Percentiles rank a stretch among this genome's conserved stretches.
phyloP scores from a whole-genome alignment of 2,797 vertebrate species.

The Megaceryle alcyon region DNA sequence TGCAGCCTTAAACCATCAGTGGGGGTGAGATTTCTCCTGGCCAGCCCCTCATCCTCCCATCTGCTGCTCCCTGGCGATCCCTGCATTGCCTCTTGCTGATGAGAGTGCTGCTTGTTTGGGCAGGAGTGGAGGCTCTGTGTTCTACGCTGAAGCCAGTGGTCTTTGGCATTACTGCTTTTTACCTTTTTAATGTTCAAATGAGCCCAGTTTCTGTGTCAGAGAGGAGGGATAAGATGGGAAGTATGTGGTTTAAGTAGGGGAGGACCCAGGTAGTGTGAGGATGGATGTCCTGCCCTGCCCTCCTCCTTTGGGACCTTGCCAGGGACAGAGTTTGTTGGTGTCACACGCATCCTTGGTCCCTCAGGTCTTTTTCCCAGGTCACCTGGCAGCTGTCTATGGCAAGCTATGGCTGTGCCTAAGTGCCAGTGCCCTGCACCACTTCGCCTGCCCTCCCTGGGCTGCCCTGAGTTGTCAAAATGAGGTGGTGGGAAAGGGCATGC shows the following conservation, averaged over 20 bases:
- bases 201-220: not conserved
- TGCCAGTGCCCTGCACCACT: not conserved
- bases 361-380: not conserved
- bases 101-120: not conserved
- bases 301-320: not conserved
- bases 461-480: not conserved
- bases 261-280: fast-evolving
- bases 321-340: not conserved
- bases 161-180: not conserved
- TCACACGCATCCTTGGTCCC: not conserved
- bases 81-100: not conserved
- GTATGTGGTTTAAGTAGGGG: not conserved
- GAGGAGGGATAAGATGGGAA: not conserved
- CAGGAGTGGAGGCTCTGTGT: not conserved
- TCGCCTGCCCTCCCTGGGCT: not conserved
- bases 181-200: not conserved
- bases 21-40: not conserved
- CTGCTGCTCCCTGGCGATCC: not conserved
- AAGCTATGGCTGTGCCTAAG: not conserved
- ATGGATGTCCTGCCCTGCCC: not conserved
- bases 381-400: not conserved
- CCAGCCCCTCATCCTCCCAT: not conserved
- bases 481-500: not conserved
- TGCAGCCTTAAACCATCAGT: not conserved
- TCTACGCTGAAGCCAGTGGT: not conserved